Conservation (phyloP, 2,113 vertebrate genomes). For the Cinclus cinclus region DNA sequence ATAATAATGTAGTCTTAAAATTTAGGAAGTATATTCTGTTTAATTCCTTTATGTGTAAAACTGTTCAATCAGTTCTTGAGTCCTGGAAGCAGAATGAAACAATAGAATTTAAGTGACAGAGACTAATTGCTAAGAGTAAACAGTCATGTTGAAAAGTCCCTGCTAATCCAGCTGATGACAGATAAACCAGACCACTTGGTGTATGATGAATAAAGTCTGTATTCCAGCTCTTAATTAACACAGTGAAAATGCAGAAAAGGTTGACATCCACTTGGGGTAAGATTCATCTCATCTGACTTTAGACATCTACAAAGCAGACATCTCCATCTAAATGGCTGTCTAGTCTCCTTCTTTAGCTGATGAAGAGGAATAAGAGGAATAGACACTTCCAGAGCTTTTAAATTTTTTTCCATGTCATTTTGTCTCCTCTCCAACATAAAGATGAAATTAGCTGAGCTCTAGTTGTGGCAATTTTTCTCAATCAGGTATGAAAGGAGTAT, state of each 20-base stretch:
- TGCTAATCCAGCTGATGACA: slow-evolving; percentile 10
- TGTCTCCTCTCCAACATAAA: not conserved
- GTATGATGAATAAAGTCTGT: slow-evolving; percentile 7
- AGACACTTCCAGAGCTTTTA: not conserved
- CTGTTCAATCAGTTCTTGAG: not conserved
- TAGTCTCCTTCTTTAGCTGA: not conserved
- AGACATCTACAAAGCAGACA: not conserved
- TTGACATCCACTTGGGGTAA: slow-evolving; percentile 5
- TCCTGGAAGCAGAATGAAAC: not conserved
- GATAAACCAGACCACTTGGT: not conserved
- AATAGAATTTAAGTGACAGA: not conserved
- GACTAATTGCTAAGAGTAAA: slow-evolving; percentile 22
- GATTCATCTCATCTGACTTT: not conserved
- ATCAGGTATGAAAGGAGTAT: not conserved
- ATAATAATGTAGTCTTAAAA: not conserved
- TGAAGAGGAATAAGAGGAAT: not conserved
- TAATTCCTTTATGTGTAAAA: not conserved
- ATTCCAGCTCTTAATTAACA: slow-evolving; percentile 31
- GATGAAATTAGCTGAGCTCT: slow-evolving; percentile 9
- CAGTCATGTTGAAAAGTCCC: not conserved
- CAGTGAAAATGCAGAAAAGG: not conserved
- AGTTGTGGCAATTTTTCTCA: slow-evolving; percentile 1
- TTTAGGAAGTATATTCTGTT: not conserved
- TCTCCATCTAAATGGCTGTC: not conserved
- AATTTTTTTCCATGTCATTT: not conserved